Percentiles rank a stretch among this genome's conserved stretches.
phyloP scores from a whole-genome alignment of 2,797 vertebrate species.

The Danio albolineatus region DNA sequence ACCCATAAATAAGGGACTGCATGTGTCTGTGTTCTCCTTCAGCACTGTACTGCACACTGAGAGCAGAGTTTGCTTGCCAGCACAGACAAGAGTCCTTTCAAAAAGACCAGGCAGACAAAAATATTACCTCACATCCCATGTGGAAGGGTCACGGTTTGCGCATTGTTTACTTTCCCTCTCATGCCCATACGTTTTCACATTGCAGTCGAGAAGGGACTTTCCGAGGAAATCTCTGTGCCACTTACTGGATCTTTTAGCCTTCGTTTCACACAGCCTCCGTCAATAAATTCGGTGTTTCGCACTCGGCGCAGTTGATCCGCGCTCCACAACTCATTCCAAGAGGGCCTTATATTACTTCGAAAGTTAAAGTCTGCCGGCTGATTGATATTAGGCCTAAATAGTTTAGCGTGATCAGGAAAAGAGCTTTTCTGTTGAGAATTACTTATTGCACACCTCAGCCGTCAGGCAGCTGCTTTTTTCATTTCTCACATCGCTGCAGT shows the following conservation, averaged over 20 bases:
- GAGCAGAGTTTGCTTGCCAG: neutral
- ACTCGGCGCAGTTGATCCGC: neutral
- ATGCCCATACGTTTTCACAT: conserved; percentile 35
- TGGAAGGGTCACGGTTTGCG: conserved; percentile 39
- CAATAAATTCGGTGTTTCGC: neutral
- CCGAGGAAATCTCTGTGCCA: conserved; percentile 37
- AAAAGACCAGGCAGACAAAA: conserved; percentile 36
- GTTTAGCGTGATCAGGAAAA: conserved; percentile 31
- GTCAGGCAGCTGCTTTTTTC: conserved; percentile 63
- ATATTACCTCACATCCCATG: conserved; percentile 48
- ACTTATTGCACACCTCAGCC: conserved; percentile 58
- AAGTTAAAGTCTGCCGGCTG: neutral
- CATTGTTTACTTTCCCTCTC: conserved; percentile 53
- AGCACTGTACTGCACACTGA: conserved; percentile 3
- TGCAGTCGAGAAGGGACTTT: conserved; percentile 49
- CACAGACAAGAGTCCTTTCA: conserved; percentile 53
- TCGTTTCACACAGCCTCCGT: conserved; percentile 8
- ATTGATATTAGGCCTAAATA: conserved; percentile 14
- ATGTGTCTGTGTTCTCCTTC: conserved; percentile 1
- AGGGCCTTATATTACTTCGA: neutral
- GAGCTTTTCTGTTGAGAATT: conserved; percentile 32
- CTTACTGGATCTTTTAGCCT: conserved; percentile 23
- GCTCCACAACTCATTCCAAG: conserved; percentile 3
- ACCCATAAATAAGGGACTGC: conserved; percentile 18
- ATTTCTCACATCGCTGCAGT: conserved; percentile 58